Percentiles rank a stretch among this genome's conserved stretches.
phyloP scores from a whole-genome alignment of 2,888 invertebrate genomes.

The Cerceris rybyensis region DNA sequence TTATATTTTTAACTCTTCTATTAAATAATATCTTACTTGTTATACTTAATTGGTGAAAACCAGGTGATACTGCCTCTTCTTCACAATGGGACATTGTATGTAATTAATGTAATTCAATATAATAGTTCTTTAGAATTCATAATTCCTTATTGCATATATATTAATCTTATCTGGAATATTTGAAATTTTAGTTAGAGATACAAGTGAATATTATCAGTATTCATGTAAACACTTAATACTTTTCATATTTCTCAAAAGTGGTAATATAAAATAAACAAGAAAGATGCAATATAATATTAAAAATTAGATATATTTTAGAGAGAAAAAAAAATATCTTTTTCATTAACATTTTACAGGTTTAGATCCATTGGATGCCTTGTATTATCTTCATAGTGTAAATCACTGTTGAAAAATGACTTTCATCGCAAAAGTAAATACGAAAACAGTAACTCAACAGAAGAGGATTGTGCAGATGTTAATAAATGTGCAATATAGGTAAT shows the following conservation, averaged over 20 bases:
- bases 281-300: too few relatives aligned
- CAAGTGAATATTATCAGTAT: background rate
- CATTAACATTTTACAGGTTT: too few relatives aligned
- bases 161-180: constrained; percentile 31
- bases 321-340: too few relatives aligned
- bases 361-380: background rate
- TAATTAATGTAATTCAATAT: constrained; percentile 50
- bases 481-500: constrained; percentile 1
- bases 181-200: constrained; percentile 7
- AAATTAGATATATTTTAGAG: too few relatives aligned
- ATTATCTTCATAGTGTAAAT: background rate
- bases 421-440: constrained; percentile 8
- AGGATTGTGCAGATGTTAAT: constrained; percentile 8
- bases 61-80: constrained; percentile 81
- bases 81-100: constrained; percentile 79
- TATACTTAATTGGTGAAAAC: constrained; percentile 87
- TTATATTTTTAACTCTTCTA: background rate
- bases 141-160: constrained; percentile 43
- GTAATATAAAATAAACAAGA: background rate
- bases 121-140: constrained; percentile 51
- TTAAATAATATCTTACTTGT: constrained; percentile 84
- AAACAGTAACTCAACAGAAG: background rate
- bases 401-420: constrained; percentile 12
- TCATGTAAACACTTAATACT: background rate
- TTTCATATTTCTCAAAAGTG: background rate